Percentiles rank a stretch among this genome's conserved stretches.
phyloP scores from a whole-genome alignment of 2,888 invertebrate species.

The Apoda limacodes region DNA sequence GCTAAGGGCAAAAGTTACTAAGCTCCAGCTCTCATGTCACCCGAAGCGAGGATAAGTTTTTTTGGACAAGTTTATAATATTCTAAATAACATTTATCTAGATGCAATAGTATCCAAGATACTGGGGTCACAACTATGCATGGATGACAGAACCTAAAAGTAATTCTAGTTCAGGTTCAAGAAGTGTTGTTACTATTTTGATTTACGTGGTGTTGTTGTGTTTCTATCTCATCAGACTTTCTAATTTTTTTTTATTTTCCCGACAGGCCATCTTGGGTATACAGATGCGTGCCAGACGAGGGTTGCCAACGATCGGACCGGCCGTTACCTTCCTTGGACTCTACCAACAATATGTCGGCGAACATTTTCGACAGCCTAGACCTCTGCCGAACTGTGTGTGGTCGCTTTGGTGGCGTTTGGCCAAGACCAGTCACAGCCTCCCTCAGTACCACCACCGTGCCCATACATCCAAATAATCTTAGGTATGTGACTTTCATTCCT shows the following conservation, averaged over 20 bases:
- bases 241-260: conserved; percentile 5
- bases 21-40: no score
- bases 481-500: no score
- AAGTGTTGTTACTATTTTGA: no score
- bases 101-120: no score
- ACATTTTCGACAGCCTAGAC: conserved; percentile 58
- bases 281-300: conserved; percentile 41
- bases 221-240: no score
- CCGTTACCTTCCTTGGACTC: conserved; percentile 25
- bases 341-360: conserved; percentile 27
- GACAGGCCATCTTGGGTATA: conserved; percentile 55
- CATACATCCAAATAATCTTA: conserved; percentile 70
- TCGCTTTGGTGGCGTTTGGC: conserved; percentile 77
- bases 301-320: conserved; percentile 49
- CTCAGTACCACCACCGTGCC: conserved; percentile 51
- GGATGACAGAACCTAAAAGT: no score
- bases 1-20: not conserved
- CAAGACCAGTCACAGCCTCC: conserved; percentile 70
- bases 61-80: no score
- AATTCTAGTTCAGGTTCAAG: no score
- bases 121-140: no score
- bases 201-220: not conserved
- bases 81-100: no score
- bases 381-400: conserved; percentile 78
- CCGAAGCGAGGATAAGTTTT: no score